A percentile compares a stretch with the other conserved stretches of the same genome.
These are phyloP conservation scores for Ichneumon xanthorius DNA, from an alignment of 2,888 invertebrate genomes.

Conservation along the genomic window DNA sequence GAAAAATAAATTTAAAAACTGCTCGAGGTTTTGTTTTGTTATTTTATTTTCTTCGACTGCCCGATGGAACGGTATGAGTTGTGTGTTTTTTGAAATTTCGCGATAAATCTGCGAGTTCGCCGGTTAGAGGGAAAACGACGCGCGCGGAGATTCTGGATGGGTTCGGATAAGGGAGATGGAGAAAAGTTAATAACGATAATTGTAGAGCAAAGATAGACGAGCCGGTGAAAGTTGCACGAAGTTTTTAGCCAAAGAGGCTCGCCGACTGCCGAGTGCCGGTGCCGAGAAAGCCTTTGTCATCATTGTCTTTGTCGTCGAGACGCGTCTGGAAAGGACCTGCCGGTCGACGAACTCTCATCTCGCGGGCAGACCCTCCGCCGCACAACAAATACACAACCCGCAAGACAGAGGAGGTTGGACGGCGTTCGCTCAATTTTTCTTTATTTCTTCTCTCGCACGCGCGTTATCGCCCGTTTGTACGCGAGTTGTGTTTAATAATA, in stretches of 20 bases:
- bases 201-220: background rate
- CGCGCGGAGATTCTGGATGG: too few species aligned
- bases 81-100: slow-evolving; percentile 20
- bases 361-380: background rate
- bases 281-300: background rate
- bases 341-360: slow-evolving; percentile 44
- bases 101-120: background rate
- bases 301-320: slow-evolving; percentile 9
- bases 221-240: background rate
- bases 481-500: slow-evolving; percentile 8
- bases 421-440: slow-evolving; percentile 12
- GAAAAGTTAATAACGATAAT: background rate
- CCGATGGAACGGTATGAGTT: background rate
- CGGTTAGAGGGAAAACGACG: background rate
- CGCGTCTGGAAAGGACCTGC: background rate
- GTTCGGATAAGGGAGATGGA: background rate
- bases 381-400: background rate
- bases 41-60: background rate
- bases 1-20: background rate
- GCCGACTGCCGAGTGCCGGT: background rate
- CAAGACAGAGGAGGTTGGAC: background rate
- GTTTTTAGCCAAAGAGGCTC: background rate
- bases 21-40: background rate
- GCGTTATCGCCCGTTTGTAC: background rate
- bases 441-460: slow-evolving; percentile 8